Evolutionary conservation across 2,888 invertebrate genomes (phyloP).

Genomic region (Synanthedon myopaeformis): DNA sequence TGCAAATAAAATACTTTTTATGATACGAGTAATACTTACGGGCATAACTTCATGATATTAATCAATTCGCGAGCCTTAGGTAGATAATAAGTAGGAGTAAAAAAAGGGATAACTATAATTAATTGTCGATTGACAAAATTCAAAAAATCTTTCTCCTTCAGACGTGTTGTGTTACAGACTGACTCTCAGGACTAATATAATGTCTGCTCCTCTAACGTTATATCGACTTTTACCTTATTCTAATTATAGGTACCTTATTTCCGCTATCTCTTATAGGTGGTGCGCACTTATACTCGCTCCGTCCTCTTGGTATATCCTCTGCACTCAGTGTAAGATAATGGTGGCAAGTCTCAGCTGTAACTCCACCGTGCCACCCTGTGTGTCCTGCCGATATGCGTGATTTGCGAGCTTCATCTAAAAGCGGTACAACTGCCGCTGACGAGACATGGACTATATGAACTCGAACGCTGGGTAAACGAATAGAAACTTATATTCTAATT

Average conservation of each 20-base stretch:
- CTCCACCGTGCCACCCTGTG: slow-evolving; percentile 55
- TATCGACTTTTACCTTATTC: background rate
- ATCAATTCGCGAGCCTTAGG: no score
- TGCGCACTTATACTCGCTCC: slow-evolving; percentile 78
- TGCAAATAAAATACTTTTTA: slow-evolving; percentile 20
- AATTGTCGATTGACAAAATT: no score
- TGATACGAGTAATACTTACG: no score
- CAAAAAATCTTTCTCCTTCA: no score
- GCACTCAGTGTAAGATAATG: slow-evolving; percentile 76
- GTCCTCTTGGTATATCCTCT: slow-evolving; percentile 72
- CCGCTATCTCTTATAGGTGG: slow-evolving; percentile 75
- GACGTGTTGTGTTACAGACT: background rate
- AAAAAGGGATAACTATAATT: no score
- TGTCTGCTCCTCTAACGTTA: no score
- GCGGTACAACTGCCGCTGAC: slow-evolving; percentile 68
- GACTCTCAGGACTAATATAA: no score
- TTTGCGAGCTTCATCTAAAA: slow-evolving; percentile 65
- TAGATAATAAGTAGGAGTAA: no score
- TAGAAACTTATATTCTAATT: no score
- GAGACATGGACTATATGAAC: slow-evolving; percentile 79
- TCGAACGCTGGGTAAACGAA: slow-evolving; percentile 51
- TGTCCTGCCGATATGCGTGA: slow-evolving; percentile 59
- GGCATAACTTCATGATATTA: no score
- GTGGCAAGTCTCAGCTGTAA: slow-evolving; percentile 80
- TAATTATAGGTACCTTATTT: slow-evolving; percentile 58